Conservation (phyloP, 2,888 invertebrate species). For the Cyrtodaria siliqua region DNA sequence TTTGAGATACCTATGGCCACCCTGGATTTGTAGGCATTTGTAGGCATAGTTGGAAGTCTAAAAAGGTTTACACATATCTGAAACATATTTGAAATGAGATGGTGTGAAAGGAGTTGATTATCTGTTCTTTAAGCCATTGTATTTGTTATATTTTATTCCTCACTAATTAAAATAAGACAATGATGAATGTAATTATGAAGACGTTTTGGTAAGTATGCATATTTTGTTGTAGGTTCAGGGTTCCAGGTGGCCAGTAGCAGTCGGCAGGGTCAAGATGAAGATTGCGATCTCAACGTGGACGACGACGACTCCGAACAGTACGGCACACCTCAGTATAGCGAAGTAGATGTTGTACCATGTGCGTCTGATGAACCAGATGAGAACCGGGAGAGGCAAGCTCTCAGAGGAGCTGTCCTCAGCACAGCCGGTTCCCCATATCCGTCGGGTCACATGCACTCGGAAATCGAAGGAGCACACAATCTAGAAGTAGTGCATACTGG, state of each 20-base stretch:
- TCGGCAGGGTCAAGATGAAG: slow-evolving; percentile 89
- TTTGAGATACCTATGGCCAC: no score
- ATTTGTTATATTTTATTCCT: no score
- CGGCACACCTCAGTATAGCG: slow-evolving; percentile 93
- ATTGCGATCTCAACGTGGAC: slow-evolving; percentile 93
- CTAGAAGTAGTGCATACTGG: slow-evolving; percentile 20
- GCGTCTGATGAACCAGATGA: slow-evolving; percentile 80
- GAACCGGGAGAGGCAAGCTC: slow-evolving; percentile 78
- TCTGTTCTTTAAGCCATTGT: no score
- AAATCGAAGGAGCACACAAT: slow-evolving; percentile 57
- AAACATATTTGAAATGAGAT: no score
- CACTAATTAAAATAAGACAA: no score
- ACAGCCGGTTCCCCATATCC: slow-evolving; percentile 25
- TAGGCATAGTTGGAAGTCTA: no score
- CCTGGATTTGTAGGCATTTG: no score
- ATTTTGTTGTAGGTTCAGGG: slow-evolving; percentile 79
- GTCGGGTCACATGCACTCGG: slow-evolving; percentile 6
- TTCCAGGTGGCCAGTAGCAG: slow-evolving; percentile 78
- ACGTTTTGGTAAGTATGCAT: no score
- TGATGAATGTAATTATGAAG: no score
- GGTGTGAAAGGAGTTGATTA: no score
- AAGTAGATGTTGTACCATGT: slow-evolving; percentile 89
- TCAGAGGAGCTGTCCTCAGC: slow-evolving; percentile 80
- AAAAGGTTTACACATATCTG: no score
- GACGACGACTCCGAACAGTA: slow-evolving; percentile 94